Base-by-base conservation (phyloP, 2,888 invertebrate genomes). In the Drosophila conformis region DNA sequence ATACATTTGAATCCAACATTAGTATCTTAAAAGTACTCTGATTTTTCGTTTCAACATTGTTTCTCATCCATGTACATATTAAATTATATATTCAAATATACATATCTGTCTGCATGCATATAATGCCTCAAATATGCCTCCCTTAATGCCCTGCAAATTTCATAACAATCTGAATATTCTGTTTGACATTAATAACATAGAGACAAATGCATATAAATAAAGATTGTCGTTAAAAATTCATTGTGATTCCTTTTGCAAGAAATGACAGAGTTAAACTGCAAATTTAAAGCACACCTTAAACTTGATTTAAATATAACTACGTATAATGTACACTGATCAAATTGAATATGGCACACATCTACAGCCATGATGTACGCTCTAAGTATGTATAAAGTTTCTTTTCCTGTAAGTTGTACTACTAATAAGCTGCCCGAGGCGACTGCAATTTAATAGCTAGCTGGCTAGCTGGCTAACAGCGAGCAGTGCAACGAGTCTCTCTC, bases 401-500 rank as follows among this genome's bases (percentile, higher is more conserved):
- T 36, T 29, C 13, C 57, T 33, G 49, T 38, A 57, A 53, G 61
- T 58, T 46, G 58, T 18, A 36, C 42, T 13, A 42, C 40, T 52
- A 87, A 87, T 81, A 78, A 86, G 68, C 72, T 48, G 65, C 54
- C 61, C 42, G 25, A 46, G 65, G 64, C 64, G 78, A 83, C 75
- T 80, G 80, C 74, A 70, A 72, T 86, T 86, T 83, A 83, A 74
- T 63, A 68, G 72, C 67, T 36, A 75, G 59, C 58, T 31, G 66
- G 69, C 67, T 42, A 75, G 59, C 62, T 31, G 66, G 69, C 67
- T 42, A 75, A 57, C 62, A 61, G 82, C 25, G 48, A 46, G 65
- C 61, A 66, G 51, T 84, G 87, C 80, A 85, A 53, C 69, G 74
- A 75, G 87, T 89, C 83, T 88, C 87, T 78, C 33, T 75, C 89